These are phyloP conservation scores for Drosophila nigromelanica DNA, from an alignment of 1,140 invertebrate species.

Conservation along the genomic window DNA sequence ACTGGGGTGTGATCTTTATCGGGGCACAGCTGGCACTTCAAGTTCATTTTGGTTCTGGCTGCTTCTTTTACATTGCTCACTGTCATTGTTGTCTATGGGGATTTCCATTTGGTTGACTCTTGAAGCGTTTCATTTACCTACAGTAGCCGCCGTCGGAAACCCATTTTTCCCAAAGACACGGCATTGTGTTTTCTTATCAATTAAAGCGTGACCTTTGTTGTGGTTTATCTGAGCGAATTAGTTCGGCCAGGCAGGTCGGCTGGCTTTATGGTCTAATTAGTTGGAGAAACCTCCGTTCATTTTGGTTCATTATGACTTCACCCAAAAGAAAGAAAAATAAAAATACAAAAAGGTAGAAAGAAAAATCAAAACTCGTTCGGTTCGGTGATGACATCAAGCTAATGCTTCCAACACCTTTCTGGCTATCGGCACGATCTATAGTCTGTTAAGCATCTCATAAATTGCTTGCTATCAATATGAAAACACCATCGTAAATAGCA, in stretches of 20 bases:
- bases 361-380: conserved; percentile 37
- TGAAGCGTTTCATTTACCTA: conserved; percentile 35
- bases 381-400: conserved; percentile 63
- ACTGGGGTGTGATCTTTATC: conserved; percentile 76
- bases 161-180: conserved; percentile 41
- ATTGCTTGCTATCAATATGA: conserved; percentile 52
- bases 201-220: conserved; percentile 82
- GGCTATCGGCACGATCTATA: conserved; percentile 11
- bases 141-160: conserved; percentile 45
- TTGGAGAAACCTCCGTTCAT: conserved; percentile 62
- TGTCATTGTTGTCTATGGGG: conserved; percentile 52
- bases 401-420: conserved; percentile 33
- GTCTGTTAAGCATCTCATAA: conserved; percentile 44
- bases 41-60: conserved; percentile 42
- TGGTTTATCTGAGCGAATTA: conserved; percentile 76
- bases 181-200: conserved; percentile 77
- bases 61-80: conserved; percentile 8
- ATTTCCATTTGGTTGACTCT: conserved; percentile 70
- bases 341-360: conserved; percentile 9
- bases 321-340: not conserved
- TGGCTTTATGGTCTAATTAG: conserved; percentile 80
- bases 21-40: conserved; percentile 70
- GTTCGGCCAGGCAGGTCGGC: conserved; percentile 57
- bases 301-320: conserved; percentile 47
- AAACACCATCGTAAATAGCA: conserved; percentile 34